phyloP scores from a whole-genome alignment of 2,113 vertebrate genomes.

The Argyrosomus japonicus region DNA sequence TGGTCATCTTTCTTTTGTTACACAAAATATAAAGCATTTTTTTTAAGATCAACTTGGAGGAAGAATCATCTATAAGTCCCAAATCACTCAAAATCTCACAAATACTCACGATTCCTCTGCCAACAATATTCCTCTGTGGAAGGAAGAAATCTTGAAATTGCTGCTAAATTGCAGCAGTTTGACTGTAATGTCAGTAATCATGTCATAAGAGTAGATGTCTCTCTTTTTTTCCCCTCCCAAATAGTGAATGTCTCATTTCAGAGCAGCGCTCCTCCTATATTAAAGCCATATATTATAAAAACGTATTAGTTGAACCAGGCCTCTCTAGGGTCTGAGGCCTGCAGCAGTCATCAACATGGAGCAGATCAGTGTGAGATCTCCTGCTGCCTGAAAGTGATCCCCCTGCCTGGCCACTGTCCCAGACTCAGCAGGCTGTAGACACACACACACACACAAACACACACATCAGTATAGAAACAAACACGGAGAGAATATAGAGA shows the following conservation, averaged over 20 bases:
- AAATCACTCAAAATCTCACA: conserved; percentile 30
- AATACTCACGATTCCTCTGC: conserved; percentile 24
- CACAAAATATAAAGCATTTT: conserved; percentile 25
- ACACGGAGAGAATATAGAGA: background rate
- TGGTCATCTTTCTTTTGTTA: conserved; percentile 20
- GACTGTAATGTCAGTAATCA: conserved; percentile 70
- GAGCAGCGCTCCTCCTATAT: conserved; percentile 36
- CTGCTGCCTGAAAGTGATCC: conserved; percentile 74
- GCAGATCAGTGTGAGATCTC: conserved; percentile 76
- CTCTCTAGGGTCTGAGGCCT: conserved; percentile 58
- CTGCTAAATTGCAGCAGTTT: conserved; percentile 67
- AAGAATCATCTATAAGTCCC: conserved; percentile 35
- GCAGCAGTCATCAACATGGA: conserved; percentile 54
- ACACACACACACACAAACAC: conserved; percentile 25
- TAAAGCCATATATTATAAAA: conserved; percentile 61
- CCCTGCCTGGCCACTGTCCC: conserved; percentile 70
- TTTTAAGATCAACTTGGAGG: conserved; percentile 10
- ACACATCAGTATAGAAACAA: conserved; percentile 18
- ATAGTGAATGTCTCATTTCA: conserved; percentile 38
- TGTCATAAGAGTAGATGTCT: conserved; percentile 41
- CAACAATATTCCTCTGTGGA: conserved; percentile 54
- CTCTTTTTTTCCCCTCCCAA: background rate
- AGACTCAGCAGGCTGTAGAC: conserved; percentile 53
- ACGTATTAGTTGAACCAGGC: conserved; percentile 38
- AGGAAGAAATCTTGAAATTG: conserved; percentile 68